These are phyloP conservation scores for Ailurus styani DNA, from an alignment of 2,113 vertebrate genomes.

Conservation along the genomic window DNA sequence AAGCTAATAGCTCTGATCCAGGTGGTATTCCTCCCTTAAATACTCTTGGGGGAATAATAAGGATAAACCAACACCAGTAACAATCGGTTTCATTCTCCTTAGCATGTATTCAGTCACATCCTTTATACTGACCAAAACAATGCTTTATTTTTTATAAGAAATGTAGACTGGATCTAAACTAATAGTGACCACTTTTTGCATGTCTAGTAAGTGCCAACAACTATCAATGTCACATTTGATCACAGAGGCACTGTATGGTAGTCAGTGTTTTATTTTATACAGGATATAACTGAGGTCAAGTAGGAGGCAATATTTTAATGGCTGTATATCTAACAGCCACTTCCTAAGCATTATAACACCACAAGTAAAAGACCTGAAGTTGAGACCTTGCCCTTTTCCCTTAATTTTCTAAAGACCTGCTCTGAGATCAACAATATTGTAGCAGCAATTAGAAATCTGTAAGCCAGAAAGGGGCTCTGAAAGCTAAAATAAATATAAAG, in stretches of 20 bases:
- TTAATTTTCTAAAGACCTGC: background rate
- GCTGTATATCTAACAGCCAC: background rate
- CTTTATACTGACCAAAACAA: background rate
- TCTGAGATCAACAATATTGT: background rate
- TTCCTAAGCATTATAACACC: background rate
- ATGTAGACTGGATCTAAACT: background rate
- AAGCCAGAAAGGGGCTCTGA: background rate
- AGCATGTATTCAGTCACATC: background rate
- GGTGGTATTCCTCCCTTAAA: background rate
- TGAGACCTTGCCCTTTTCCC: background rate
- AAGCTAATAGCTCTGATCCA: background rate
- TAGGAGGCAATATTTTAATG: background rate
- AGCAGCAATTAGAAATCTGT: background rate
- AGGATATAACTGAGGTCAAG: background rate
- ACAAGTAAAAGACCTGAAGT: background rate
- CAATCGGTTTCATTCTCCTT: background rate
- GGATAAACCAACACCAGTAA: background rate
- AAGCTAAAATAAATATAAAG: background rate
- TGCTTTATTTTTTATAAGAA: background rate
- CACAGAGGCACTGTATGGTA: background rate
- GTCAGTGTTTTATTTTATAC: background rate
- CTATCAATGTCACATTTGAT: background rate
- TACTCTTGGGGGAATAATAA: background rate
- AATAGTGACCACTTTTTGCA: background rate
- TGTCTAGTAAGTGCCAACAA: background rate